Percentiles rank a stretch among this genome's conserved stretches.
These are phyloP conservation scores for Archips crataeganus DNA, from an alignment of 2,888 invertebrate species.

Conservation along the genomic window DNA sequence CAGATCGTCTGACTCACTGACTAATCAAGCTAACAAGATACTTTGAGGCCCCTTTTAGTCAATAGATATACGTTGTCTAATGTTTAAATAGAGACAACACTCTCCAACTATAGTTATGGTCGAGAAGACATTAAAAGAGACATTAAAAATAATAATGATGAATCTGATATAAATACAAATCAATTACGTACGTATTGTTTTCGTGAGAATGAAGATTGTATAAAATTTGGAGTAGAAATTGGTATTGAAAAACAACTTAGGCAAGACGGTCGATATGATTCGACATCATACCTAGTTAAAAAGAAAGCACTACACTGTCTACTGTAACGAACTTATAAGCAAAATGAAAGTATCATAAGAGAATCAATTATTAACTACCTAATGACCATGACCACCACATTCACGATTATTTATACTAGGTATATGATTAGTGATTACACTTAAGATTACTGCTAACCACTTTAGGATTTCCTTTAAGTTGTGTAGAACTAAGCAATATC, in stretches of 20 bases:
- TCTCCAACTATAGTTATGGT: neutral
- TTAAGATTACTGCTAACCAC: neutral
- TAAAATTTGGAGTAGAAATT: neutral
- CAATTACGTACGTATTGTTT: neutral
- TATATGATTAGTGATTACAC: neutral
- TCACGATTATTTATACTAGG: neutral
- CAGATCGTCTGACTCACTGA: constrained; percentile 32
- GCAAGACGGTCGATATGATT: too few species aligned
- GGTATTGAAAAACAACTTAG: neutral
- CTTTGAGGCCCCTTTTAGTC: constrained; percentile 26
- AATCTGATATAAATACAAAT: neutral
- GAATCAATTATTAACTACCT: too few species aligned
- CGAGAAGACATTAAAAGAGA: neutral
- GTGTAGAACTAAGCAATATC: neutral
- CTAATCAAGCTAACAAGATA: constrained; percentile 35
- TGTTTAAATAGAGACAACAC: constrained; percentile 4
- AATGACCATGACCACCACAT: neutral
- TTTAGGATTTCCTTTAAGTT: neutral
- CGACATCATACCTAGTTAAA: neutral
- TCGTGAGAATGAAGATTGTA: neutral
- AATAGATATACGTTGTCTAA: neutral
- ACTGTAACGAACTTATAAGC: neutral
- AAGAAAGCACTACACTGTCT: neutral
- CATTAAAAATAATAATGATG: neutral
- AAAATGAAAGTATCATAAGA: neutral